Conservation (phyloP, 2,888 invertebrate genomes). For the Mellilla xanthometata region DNA sequence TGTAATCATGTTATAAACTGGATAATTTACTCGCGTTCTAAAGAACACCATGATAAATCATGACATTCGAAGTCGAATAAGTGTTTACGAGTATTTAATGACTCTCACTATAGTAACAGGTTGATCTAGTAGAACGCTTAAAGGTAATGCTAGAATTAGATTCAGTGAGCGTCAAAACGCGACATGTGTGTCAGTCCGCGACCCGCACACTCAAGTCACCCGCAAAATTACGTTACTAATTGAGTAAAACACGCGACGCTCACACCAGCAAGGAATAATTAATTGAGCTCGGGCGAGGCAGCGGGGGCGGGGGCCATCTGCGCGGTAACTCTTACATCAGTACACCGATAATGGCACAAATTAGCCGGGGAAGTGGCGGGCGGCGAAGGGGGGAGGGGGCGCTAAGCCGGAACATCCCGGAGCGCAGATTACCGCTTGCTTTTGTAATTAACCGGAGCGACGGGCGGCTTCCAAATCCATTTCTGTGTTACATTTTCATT, state of each 20-base stretch:
- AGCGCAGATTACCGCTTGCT: constrained; percentile 83
- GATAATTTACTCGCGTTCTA: constrained; percentile 35
- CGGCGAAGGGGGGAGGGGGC: constrained; percentile 61
- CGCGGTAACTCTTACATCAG: constrained; percentile 82
- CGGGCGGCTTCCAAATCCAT: constrained; percentile 83
- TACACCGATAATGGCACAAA: constrained; percentile 83
- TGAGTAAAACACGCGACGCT: constrained; percentile 83
- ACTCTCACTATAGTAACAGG: background rate
- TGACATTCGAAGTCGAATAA: too few relatives aligned
- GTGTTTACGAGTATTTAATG: background rate
- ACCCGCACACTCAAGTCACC: constrained; percentile 79
- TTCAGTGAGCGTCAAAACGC: constrained; percentile 55
- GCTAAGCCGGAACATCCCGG: constrained; percentile 82
- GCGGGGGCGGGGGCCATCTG: constrained; percentile 66
- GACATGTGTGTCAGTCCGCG: constrained; percentile 56
- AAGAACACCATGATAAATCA: too few relatives aligned
- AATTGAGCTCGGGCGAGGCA: constrained; percentile 75
- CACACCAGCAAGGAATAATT: constrained; percentile 81
- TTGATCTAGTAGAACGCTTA: constrained; percentile 10
- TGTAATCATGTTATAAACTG: constrained; percentile 42
- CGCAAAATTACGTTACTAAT: constrained; percentile 83
- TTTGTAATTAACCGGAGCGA: constrained; percentile 83
- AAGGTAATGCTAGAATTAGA: constrained; percentile 32
- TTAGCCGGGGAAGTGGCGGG: constrained; percentile 79
- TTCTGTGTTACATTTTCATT: constrained; percentile 83